Evolutionary conservation across 2,888 invertebrate genomes (phyloP).

Genomic region (Netelia fuscicornis): DNA sequence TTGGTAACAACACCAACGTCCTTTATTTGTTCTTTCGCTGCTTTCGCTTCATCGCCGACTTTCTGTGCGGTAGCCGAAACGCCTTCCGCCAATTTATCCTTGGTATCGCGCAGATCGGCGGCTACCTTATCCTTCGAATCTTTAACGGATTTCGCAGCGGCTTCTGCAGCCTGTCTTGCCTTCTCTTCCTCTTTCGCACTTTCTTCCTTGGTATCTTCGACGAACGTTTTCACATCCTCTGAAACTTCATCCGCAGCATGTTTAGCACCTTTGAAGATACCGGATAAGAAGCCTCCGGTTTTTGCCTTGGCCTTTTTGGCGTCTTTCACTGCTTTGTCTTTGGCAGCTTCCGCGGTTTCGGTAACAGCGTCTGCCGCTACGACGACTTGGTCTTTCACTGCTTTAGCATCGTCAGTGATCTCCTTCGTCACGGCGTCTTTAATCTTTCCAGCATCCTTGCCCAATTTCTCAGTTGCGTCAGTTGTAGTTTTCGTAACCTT

Average conservation of each 20-base stretch:
- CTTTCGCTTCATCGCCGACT: slow-evolving; percentile 19
- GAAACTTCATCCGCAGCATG: slow-evolving; percentile 74
- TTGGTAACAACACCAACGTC: slow-evolving; percentile 82
- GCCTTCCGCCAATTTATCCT: slow-evolving; percentile 63
- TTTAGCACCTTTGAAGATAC: slow-evolving; percentile 78
- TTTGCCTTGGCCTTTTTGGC: slow-evolving; percentile 70
- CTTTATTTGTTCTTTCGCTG: slow-evolving; percentile 41
- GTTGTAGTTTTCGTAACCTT: slow-evolving; percentile 72
- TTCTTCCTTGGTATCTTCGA: slow-evolving; percentile 63
- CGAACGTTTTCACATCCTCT: slow-evolving; percentile 68
- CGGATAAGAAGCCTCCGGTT: slow-evolving; percentile 69
- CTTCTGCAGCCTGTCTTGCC: slow-evolving; percentile 41
- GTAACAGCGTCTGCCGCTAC: slow-evolving; percentile 26
- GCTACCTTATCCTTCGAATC: slow-evolving; percentile 50
- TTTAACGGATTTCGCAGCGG: slow-evolving; percentile 41
- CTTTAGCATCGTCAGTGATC: slow-evolving; percentile 60
- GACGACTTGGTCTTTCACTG: slow-evolving; percentile 49
- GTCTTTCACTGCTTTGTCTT: slow-evolving; percentile 57
- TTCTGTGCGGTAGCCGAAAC: slow-evolving; percentile 18
- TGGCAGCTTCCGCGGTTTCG: slow-evolving; percentile 52
- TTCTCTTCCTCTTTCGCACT: slow-evolving; percentile 63
- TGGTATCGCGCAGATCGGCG: slow-evolving; percentile 54
- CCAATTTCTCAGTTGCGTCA: slow-evolving; percentile 44
- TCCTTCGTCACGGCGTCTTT: slow-evolving; percentile 28
- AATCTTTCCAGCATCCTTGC: slow-evolving; percentile 36